Evolutionary conservation across 2,888 invertebrate genomes (phyloP).

Genomic region (Lomographa bimaculata): DNA sequence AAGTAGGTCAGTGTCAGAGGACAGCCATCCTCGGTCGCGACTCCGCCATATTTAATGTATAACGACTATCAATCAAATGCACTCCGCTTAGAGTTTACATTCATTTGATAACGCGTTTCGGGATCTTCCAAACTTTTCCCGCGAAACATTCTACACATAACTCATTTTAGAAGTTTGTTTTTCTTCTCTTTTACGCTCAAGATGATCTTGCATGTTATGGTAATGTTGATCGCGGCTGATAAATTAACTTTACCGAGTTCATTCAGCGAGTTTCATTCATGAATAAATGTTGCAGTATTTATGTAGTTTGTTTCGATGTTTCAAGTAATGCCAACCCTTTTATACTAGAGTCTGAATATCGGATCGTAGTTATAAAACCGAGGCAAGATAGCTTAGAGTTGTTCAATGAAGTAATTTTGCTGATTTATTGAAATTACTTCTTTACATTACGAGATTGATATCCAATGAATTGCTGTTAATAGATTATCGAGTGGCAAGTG

Average conservation of each 20-base stretch:
- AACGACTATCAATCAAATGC: slow-evolving; percentile 62
- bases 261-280: slow-evolving; percentile 24
- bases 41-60: slow-evolving; percentile 42
- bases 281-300: not conserved
- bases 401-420: no score
- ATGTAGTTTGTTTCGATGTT: no score
- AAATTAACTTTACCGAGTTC: slow-evolving; percentile 9
- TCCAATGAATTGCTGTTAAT: no score
- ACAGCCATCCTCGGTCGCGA: slow-evolving; percentile 53
- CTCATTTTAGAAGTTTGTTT: slow-evolving; percentile 29
- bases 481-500: slow-evolving; percentile 68
- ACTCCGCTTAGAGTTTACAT: slow-evolving; percentile 52
- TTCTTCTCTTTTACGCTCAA: slow-evolving; percentile 12
- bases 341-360: no score
- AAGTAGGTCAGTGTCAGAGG: slow-evolving; percentile 78
- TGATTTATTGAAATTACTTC: no score
- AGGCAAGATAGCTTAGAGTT: no score
- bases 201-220: slow-evolving; percentile 11
- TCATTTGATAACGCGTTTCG: slow-evolving; percentile 32
- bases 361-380: no score
- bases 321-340: no score
- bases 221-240: slow-evolving; percentile 2
- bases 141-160: slow-evolving; percentile 27
- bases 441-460: no score
- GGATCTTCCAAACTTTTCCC: slow-evolving; percentile 23